Base-by-base conservation (phyloP, 2,113 vertebrate species). In the Motacilla alba region DNA sequence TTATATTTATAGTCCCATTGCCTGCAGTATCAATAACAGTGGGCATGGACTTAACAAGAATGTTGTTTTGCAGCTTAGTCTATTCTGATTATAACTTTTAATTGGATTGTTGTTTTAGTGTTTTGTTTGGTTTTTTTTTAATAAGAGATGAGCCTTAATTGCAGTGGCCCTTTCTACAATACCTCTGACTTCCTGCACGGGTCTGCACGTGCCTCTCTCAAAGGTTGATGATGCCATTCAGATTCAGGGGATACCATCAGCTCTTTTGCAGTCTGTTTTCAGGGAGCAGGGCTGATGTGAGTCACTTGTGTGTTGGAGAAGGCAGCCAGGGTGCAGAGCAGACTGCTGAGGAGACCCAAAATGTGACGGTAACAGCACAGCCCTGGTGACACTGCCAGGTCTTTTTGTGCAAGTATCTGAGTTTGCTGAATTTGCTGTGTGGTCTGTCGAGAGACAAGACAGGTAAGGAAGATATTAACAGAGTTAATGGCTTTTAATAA, bases 331-430 rank as follows among this genome's bases (percentile, higher is more conserved):
- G 13, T 2, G 6, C 7, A 12, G 41, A 50, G 67, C 17, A 56
- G 24, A 5, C 13, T 50, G 41, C 50, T 52, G 73, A 52, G n/a
- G 12, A 74, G 59, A 20, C 35, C 0, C 0, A 59, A 59, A 59
- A 26, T 3, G 14, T 52, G 31, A 10, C 47, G 31, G 47, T 24
- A 37, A 24, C 2, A 7, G 64, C 19, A 28, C 19, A 68, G 35
- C 49, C 33, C 30, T 11, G 18, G n/a, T 41, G 41, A 33, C 3
- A 4, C 20, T 59, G 39, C 28, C 77, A 41, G 31, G 3, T 78
- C 28, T 39, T 46, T 68, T 59, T 76, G 22, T 22, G 12, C 12
- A 27, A 49, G 13, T 13, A 0, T 31, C 52, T 52, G 26, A 16
- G 30, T 18, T 67, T 76, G 39, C 28, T 35, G n/a, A n/a, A 37